Evolutionary conservation across 2,888 invertebrate species (phyloP).

Genomic region (Hymenopus coronatus): DNA sequence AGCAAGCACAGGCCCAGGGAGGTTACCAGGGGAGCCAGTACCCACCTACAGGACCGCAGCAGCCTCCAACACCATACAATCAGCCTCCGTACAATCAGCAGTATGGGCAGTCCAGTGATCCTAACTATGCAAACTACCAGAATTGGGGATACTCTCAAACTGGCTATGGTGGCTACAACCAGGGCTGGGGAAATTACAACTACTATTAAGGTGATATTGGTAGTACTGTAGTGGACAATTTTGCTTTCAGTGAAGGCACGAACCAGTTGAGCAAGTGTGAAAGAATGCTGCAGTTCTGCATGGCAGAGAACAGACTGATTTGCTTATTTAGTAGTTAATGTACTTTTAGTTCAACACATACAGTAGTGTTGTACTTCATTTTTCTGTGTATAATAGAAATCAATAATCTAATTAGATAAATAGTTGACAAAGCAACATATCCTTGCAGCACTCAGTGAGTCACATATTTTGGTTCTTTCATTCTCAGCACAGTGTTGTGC

Average conservation of each 20-base stretch:
- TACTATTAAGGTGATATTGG: constrained; percentile 40
- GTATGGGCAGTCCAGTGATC: constrained; percentile 55
- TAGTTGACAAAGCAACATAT: background rate
- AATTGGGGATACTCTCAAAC: constrained; percentile 60
- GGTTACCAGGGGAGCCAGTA: constrained; percentile 49
- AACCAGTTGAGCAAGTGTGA: background rate
- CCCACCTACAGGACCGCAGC: constrained; percentile 29
- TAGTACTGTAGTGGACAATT: background rate
- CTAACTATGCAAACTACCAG: constrained; percentile 56
- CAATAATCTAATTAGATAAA: no score
- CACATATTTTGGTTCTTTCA: background rate
- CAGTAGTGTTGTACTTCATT: no score
- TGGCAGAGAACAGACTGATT: no score
- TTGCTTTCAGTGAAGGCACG: background rate
- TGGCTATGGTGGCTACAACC: constrained; percentile 55
- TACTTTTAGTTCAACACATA: background rate
- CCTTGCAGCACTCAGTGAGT: background rate
- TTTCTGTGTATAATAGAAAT: no score
- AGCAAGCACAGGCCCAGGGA: constrained; percentile 44
- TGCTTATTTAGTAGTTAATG: no score
- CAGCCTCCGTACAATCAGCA: constrained; percentile 43
- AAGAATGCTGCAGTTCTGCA: background rate
- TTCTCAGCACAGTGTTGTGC: background rate
- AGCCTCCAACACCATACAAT: constrained; percentile 31
- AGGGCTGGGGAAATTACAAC: constrained; percentile 57